These are phyloP conservation scores for Globia sparganii DNA, from an alignment of 2,888 invertebrate genomes.

Conservation along the genomic window DNA sequence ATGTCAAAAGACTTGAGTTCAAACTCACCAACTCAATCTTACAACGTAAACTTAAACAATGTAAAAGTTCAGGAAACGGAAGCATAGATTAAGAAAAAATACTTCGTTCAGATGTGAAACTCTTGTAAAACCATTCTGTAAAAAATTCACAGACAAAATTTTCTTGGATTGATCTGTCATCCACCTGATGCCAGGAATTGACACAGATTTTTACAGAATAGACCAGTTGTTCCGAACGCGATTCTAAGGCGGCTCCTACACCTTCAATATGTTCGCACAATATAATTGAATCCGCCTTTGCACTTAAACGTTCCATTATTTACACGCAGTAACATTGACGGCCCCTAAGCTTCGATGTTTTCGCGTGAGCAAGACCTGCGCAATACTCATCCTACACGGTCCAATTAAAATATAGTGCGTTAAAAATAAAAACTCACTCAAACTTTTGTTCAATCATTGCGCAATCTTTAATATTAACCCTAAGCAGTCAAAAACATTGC, in stretches of 20 bases:
- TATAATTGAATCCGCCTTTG: background rate
- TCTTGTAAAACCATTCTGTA: background rate
- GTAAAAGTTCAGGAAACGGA: conserved; percentile 51
- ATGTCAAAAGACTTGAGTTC: conserved; percentile 43
- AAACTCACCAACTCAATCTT: conserved; percentile 50
- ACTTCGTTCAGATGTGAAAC: background rate
- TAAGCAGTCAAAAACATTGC: too few relatives aligned
- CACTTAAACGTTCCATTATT: background rate
- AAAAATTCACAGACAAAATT: background rate
- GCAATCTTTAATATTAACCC: background rate
- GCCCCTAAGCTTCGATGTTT: background rate
- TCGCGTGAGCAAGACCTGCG: background rate
- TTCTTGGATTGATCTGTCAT: too few relatives aligned
- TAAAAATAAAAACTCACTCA: background rate
- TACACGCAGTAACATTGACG: background rate
- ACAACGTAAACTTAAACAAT: conserved; percentile 57
- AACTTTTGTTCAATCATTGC: background rate
- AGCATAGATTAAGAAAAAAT: conserved; percentile 15
- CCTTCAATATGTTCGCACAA: background rate
- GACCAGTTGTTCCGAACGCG: background rate
- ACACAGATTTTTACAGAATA: too few relatives aligned
- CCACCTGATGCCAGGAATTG: too few relatives aligned
- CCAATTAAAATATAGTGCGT: background rate
- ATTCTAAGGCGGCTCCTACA: background rate
- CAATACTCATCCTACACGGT: background rate